Evolutionary conservation across 2,888 invertebrate species (phyloP).

Genomic region (Tetramorium bicarinatum): DNA sequence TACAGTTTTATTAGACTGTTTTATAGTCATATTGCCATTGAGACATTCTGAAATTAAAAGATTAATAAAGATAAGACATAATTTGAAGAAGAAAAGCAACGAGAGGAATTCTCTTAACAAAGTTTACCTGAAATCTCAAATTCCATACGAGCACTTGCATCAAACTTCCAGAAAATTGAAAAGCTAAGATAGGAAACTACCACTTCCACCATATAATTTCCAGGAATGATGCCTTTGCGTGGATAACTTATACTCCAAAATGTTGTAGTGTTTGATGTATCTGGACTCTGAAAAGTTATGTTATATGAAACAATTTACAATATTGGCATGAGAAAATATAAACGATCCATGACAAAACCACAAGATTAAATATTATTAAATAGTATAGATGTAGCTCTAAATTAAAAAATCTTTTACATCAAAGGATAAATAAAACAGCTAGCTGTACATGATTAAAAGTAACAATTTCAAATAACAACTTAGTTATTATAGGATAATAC

Average conservation of each 20-base stretch:
- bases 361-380: not conserved
- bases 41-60: constrained; percentile 88
- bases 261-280: constrained; percentile 87
- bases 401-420: not conserved
- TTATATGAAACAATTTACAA: constrained; percentile 49
- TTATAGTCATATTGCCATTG: constrained; percentile 90
- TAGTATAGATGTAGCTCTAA: not conserved
- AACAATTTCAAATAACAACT: not conserved
- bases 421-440: not conserved
- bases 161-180: constrained; percentile 85
- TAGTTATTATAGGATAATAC: not conserved
- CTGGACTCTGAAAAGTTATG: constrained; percentile 50
- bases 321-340: not conserved
- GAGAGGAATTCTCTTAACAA: not conserved
- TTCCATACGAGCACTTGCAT: constrained; percentile 84
- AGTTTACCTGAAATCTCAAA: constrained; percentile 87
- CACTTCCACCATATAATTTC: constrained; percentile 89
- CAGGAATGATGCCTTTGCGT: constrained; percentile 87
- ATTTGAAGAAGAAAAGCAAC: not conserved
- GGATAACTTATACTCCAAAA: constrained; percentile 90
- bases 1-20: constrained; percentile 89
- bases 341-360: constrained; percentile 36
- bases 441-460: not conserved
- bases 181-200: constrained; percentile 80
- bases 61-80: not conserved